These are phyloP conservation scores for Erebia ligea DNA, from an alignment of 2,888 invertebrate genomes.

Conservation along the genomic window DNA sequence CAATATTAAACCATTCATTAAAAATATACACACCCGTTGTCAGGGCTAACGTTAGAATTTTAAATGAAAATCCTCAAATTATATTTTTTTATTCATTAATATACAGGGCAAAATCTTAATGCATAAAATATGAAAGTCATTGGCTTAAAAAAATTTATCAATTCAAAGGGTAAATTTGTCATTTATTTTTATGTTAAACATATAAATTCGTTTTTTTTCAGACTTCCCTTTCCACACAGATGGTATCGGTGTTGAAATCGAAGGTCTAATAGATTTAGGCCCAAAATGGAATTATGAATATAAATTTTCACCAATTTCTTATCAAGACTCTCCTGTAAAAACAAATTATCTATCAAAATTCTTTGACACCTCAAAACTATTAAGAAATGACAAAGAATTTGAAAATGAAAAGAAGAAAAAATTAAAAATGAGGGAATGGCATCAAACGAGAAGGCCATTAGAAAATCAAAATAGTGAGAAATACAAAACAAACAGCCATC, in stretches of 20 bases:
- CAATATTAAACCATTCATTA: too few species aligned
- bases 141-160: too few species aligned
- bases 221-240: conserved; percentile 27
- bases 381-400: conserved; percentile 7
- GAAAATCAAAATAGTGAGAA: not conserved
- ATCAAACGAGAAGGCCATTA: not conserved
- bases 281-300: conserved; percentile 54
- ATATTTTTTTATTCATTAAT: too few species aligned
- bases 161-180: not conserved
- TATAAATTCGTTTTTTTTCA: conserved; percentile 19
- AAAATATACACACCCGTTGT: too few species aligned
- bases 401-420: not conserved
- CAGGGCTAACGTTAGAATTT: too few species aligned
- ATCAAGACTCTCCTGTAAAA: not conserved
- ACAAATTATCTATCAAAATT: not conserved
- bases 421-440: not conserved
- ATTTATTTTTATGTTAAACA: not conserved
- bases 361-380: not conserved
- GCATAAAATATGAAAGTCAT: too few species aligned
- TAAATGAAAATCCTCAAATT: too few species aligned
- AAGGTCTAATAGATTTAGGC: conserved; percentile 53
- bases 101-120: too few species aligned
- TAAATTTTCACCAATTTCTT: conserved; percentile 25
- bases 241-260: conserved; percentile 47
- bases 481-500: not conserved